These are phyloP conservation scores for Andrena dorsata DNA, from an alignment of 2,888 invertebrate species.

Conservation along the genomic window DNA sequence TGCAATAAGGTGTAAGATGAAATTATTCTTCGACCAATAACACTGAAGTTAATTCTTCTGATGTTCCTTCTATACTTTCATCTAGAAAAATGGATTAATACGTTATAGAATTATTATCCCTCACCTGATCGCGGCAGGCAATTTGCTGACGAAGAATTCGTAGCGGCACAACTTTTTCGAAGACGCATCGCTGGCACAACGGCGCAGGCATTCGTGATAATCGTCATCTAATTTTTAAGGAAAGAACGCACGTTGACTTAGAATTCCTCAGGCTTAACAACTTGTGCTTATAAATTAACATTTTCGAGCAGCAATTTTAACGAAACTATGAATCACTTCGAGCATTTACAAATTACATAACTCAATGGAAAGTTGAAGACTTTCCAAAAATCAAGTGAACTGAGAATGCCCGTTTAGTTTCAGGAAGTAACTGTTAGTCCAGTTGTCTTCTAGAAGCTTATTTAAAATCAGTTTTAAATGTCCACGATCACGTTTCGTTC, in stretches of 20 bases:
- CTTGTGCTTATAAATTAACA: background rate
- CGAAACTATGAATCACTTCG: background rate
- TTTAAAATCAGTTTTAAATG: background rate
- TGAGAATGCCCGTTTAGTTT: background rate
- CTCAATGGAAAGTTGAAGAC: background rate
- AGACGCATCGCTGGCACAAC: conserved; percentile 62
- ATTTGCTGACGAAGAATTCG: conserved; percentile 71
- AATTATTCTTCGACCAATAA: background rate
- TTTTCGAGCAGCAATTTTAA: background rate
- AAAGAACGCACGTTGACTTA: background rate
- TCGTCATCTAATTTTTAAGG: conserved; percentile 55
- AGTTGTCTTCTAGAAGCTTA: background rate
- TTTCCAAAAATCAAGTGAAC: background rate
- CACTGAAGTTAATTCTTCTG: too few relatives aligned
- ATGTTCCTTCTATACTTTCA: too few relatives aligned
- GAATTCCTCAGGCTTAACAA: too few relatives aligned
- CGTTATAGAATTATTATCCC: conserved; percentile 12
- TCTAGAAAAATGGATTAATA: background rate
- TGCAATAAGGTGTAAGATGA: too few relatives aligned
- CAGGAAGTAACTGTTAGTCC: background rate
- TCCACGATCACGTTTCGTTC: background rate
- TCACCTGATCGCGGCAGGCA: conserved; percentile 63
- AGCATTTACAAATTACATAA: conserved; percentile 1
- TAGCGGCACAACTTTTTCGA: conserved; percentile 71
- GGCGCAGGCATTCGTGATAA: conserved; percentile 71